A percentile compares a stretch with the other conserved stretches of the same genome.
Evolutionary conservation across 2,113 vertebrate genomes (phyloP).

Genomic region (Anguilla rostrata): DNA sequence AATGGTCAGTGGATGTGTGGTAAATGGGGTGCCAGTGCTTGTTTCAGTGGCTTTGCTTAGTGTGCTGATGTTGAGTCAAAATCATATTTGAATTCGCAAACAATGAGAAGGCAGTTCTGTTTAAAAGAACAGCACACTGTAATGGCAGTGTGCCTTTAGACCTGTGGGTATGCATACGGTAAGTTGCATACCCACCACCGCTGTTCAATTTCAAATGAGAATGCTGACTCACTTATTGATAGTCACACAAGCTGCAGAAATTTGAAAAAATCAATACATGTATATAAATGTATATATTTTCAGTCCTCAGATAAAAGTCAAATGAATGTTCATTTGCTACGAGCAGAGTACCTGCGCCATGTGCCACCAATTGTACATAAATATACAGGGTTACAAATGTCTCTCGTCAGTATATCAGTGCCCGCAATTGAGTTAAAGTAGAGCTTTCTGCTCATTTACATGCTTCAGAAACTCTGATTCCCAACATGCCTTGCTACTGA

Average conservation of each 20-base stretch:
- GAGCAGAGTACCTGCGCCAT: background rate
- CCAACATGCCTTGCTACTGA: slow-evolving; percentile 1
- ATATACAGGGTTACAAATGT: too few species aligned
- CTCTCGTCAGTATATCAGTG: slow-evolving; percentile 1
- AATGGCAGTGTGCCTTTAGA: background rate
- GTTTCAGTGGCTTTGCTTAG: too few species aligned
- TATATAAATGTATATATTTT: too few species aligned
- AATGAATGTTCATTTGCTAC: background rate
- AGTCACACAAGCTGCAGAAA: background rate
- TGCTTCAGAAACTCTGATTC: slow-evolving; percentile 1
- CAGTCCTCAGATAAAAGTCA: too few species aligned
- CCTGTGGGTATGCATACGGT: too few species aligned
- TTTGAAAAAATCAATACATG: background rate
- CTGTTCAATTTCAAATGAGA: background rate
- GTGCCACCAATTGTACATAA: background rate
- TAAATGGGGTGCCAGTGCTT: too few species aligned
- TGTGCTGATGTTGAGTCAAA: too few species aligned
- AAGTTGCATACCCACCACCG: too few species aligned
- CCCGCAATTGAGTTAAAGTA: background rate
- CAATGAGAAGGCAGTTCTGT: background rate
- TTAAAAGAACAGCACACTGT: background rate
- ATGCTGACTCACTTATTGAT: background rate
- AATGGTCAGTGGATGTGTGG: too few species aligned
- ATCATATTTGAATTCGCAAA: too few species aligned
- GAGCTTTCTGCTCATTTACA: background rate